Evolutionary conservation across 2,797 vertebrate species (phyloP), one percentile per base, ranked within the genome.

Genomic region (Gymnoscopelus braueri): DNA sequence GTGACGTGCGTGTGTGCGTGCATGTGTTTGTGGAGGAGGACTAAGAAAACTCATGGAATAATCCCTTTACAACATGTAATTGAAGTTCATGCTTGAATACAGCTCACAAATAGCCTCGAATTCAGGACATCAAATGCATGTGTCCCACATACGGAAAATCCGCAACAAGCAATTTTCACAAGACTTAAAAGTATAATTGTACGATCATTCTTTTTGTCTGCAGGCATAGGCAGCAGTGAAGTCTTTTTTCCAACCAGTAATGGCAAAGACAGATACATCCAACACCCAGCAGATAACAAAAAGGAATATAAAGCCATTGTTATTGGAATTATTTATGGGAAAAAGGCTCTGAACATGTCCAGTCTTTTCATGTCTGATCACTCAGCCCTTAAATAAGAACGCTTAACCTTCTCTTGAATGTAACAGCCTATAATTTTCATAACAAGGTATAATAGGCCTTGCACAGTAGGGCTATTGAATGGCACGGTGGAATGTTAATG

Each of bases 31-130:
- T 59, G 26, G 3, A 39, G 35, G 39, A 44, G 39, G 39, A 44
- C 39, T 10, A 44, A 44, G 8, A 44, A 29, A 44, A 44, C 39
- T 44, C 39, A 44, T 44, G 39, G 39, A 44, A 57, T 89, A 87
- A 92, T 91, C 81, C 84, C 72, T 88, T 90, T 87, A 87, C 81
- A 73, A 87, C 82, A 77, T 77, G 71, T 83, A 86, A 90, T 85
- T 88, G 80, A 79, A 83, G 80, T 84, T 85, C 74, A 87, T 85
- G 83, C 77, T 85, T 88, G 77, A 86, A 80, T 78, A 85, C 74
- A 60, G 74, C 70, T 83, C 57, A 66, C 72, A 85, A 80, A 91
- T 79, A 76, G 74, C 77, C 60, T 70, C 60, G 79, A 75, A 89
- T 82, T 77, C 76, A 88, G 83, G 83, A 86, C 90, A 85, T 86